Evolutionary conservation across 2,888 invertebrate genomes (phyloP).

Genomic region (Drosophila vallismaia): DNA sequence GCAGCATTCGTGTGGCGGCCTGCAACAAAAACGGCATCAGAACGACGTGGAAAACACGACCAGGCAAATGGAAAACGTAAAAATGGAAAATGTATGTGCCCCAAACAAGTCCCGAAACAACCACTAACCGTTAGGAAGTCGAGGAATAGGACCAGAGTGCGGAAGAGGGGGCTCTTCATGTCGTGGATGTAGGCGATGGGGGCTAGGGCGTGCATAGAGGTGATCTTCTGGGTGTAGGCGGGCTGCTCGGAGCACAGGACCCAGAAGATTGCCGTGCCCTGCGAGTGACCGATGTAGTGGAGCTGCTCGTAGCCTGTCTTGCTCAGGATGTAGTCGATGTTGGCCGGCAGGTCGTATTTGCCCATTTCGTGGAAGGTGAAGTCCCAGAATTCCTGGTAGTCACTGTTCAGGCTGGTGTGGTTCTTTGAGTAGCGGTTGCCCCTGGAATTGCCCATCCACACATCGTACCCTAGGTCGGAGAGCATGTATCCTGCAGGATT

Average conservation of each 20-base stretch:
- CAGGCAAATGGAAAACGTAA: neutral
- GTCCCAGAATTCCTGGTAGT: conserved; percentile 86
- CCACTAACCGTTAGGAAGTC: conserved; percentile 81
- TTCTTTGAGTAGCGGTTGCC: conserved; percentile 84
- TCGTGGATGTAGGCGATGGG: conserved; percentile 86
- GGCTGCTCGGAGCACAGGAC: conserved; percentile 85
- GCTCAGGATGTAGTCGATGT: conserved; percentile 89
- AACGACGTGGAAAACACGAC: neutral
- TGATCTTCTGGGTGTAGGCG: conserved; percentile 85
- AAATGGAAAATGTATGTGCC: conserved; percentile 1
- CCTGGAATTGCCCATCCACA: conserved; percentile 84
- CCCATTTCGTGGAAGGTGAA: conserved; percentile 91
- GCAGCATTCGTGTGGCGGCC: conserved; percentile 82
- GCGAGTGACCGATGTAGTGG: conserved; percentile 92
- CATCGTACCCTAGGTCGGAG: conserved; percentile 83
- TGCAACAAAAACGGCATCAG: conserved; percentile 38
- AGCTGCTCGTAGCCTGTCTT: conserved; percentile 87
- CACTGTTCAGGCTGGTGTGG: conserved; percentile 81
- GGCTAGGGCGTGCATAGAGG: conserved; percentile 85
- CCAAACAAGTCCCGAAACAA: neutral
- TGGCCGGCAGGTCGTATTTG: conserved; percentile 90
- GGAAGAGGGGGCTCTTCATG: conserved; percentile 84
- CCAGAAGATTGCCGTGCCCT: conserved; percentile 86
- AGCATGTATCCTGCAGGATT: conserved; percentile 82
- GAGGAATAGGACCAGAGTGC: conserved; percentile 81